Conservation (phyloP, 2,113 vertebrate species). For the Apistogramma diplotaenia region DNA sequence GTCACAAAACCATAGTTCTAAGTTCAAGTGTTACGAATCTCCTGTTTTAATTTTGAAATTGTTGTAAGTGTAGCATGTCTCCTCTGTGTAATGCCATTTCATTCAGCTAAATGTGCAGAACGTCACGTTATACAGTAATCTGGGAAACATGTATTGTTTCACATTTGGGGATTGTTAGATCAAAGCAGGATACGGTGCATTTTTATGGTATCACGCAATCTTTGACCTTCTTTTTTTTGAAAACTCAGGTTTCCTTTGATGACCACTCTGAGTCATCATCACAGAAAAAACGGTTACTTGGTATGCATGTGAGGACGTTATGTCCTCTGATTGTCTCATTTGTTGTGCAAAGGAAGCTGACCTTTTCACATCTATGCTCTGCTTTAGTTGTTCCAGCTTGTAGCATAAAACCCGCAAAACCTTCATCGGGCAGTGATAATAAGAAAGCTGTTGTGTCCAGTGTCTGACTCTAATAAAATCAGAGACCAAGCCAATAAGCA, state of each 20-base stretch:
- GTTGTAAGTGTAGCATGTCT: background rate
- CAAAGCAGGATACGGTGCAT: background rate
- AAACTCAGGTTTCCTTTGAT: background rate
- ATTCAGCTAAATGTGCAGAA: background rate
- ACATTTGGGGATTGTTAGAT: background rate
- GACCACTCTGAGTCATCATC: background rate
- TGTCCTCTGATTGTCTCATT: background rate
- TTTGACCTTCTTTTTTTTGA: background rate
- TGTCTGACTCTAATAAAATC: conserved; percentile 5
- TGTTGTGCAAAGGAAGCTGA: background rate
- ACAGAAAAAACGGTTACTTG: background rate
- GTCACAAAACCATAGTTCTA: background rate
- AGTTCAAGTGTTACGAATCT: background rate
- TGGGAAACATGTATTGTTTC: background rate
- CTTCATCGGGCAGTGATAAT: background rate
- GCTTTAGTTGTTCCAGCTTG: background rate
- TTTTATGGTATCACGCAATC: background rate
- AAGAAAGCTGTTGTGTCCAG: background rate
- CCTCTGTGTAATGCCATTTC: background rate
- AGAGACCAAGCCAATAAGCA: background rate
- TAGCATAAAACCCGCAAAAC: background rate
- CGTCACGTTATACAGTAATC: background rate
- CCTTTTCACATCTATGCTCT: background rate
- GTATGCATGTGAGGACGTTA: background rate
- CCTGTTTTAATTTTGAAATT: background rate